phyloP scores from a whole-genome alignment of 2,797 vertebrate species.

The Micropoecilia bifurca region DNA sequence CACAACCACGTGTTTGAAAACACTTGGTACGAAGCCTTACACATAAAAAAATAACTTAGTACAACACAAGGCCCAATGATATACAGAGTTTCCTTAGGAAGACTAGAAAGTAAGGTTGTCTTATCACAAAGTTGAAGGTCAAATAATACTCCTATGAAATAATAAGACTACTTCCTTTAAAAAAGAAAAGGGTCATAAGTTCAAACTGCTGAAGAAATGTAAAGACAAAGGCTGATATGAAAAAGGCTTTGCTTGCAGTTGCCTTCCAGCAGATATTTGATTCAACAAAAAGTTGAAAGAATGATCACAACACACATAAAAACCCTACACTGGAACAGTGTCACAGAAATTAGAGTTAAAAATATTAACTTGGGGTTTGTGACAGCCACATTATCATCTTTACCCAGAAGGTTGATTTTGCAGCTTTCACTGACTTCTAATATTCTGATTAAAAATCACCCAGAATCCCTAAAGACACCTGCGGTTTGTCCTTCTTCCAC shows the following conservation, averaged over 20 bases:
- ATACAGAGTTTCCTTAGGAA: not conserved
- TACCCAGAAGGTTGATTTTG: not conserved
- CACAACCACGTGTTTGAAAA: not conserved
- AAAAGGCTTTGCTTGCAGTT: not conserved
- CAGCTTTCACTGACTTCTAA: not conserved
- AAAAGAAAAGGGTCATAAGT: not conserved
- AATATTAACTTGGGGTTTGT: not conserved
- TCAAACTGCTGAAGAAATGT: not conserved
- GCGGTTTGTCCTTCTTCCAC: not conserved
- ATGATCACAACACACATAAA: not conserved
- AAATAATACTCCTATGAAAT: no score
- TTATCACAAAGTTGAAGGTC: not conserved
- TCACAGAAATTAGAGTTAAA: not conserved
- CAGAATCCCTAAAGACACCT: not conserved
- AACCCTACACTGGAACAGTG: not conserved
- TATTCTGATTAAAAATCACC: not conserved
- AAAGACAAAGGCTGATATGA: not conserved
- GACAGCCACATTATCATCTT: not conserved
- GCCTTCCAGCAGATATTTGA: not conserved
- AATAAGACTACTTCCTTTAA: not conserved
- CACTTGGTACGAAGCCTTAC: not conserved
- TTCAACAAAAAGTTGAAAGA: not conserved
- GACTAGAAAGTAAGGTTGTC: not conserved
- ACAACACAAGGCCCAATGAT: not conserved
- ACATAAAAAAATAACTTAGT: not conserved